Conservation (phyloP, 2,797 vertebrate genomes). For the Scyliorhinus canicula region DNA sequence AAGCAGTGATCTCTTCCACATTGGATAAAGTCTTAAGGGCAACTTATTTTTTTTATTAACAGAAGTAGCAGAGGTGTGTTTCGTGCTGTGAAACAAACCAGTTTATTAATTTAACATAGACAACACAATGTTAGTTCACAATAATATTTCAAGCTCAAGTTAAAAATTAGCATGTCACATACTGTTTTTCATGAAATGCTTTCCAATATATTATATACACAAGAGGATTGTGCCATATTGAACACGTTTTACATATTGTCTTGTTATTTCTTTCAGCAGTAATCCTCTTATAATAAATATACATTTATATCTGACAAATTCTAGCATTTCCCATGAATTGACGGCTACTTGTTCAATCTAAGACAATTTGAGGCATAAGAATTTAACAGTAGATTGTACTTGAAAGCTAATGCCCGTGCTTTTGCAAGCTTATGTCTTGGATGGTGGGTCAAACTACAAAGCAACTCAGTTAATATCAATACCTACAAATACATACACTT, state of each 20-base stretch:
- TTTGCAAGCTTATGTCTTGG: not conserved
- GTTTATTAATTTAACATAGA: conserved; percentile 12
- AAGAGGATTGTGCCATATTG: not conserved
- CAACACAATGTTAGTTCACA: not conserved
- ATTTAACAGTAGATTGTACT: not conserved
- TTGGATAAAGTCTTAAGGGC: not conserved
- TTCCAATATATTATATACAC: not conserved
- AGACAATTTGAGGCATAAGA: not conserved
- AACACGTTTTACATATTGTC: not conserved
- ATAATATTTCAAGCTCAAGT: not conserved
- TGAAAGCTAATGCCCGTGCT: not conserved
- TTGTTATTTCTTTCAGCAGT: not conserved
- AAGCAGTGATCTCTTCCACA: not conserved
- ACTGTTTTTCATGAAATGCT: not conserved
- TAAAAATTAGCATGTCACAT: not conserved
- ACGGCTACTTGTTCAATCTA: not conserved
- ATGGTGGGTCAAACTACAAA: not conserved
- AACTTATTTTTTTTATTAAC: not conserved
- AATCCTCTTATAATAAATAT: not conserved
- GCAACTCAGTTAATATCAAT: not conserved
- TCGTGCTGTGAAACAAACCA: conserved; percentile 6
- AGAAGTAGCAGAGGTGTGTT: not conserved
- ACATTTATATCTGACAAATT: not conserved
- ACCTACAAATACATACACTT: not conserved
- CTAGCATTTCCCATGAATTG: not conserved